These are phyloP conservation scores for Daubentonia madagascariensis DNA, from an alignment of 2,113 vertebrate genomes.

Conservation along the genomic window DNA sequence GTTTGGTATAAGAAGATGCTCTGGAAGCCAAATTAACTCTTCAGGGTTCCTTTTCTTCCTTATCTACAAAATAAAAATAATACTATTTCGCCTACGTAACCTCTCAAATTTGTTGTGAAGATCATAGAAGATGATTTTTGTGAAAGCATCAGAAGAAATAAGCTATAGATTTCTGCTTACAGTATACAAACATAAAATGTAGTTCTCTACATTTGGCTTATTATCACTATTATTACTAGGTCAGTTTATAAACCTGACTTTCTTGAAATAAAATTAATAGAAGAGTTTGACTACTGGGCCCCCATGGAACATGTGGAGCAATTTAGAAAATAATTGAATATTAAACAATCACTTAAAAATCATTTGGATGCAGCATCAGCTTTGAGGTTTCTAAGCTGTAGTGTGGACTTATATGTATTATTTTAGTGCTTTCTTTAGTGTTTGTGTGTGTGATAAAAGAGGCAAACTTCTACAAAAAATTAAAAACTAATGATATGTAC, in stretches of 20 bases:
- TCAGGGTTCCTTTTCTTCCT: background rate
- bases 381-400: background rate
- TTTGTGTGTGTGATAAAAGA: background rate
- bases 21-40: background rate
- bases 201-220: background rate
- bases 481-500: background rate
- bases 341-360: slow-evolving; percentile 10
- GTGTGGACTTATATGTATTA: background rate
- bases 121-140: background rate
- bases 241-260: background rate
- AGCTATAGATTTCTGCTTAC: background rate
- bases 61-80: background rate
- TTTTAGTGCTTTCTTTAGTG: background rate
- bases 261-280: slow-evolving; percentile 26
- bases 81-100: background rate
- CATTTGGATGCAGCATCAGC: background rate
- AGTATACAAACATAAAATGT: background rate
- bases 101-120: background rate
- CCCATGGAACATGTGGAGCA: background rate
- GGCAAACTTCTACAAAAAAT: background rate
- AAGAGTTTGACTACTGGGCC: background rate
- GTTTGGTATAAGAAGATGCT: background rate
- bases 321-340: background rate
- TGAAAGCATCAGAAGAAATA: background rate
- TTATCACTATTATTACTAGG: background rate